Base-by-base conservation (phyloP, 2,888 invertebrate species). In the Camptogramma bilineatum region DNA sequence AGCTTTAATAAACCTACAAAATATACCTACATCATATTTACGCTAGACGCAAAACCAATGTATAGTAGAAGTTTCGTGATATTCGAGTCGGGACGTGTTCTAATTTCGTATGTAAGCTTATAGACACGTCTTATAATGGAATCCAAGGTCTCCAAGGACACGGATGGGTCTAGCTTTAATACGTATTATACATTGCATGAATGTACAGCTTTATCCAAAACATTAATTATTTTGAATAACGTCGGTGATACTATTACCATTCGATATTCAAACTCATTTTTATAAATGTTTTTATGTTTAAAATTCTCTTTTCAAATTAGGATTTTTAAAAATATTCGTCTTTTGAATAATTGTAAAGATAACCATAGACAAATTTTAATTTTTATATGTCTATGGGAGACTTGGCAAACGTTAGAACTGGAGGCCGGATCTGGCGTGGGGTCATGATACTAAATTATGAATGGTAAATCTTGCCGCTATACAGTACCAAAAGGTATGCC, bases 361-460 rank as follows among this genome's bases (percentile, higher is more conserved):
- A 13, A 13, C 13, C 0, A 28, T 28, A 28, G 28, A 28, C 28
- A 28, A 39, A 13, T 39, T 39, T 39, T 39, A 13, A 3, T 39
- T 39, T 3, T 34, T 31, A 31, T 39, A 39, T 13, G 34, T 39
- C 13, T 39, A 52, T 24, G 24, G 24, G 46, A 31, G 31, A 31
- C 28, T 19, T 50, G 24, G 48, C 57, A 50, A 70, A 71, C 44
- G 50, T 71, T 72, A 47, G 67, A 52, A 18, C 71, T 66, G 61
- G 63, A 65, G 28, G 10, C 58, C 60, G 55, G n/a, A 53, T 21
- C 42, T 70, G 67, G 65, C 55, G 56, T 53, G 62, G 63, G 58
- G 55, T 51, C 50, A 54, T 64, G 62, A 61, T 59, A 71, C 70
- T 80, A 73, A 77, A 81, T 80, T 77, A 81, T 79, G 77, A 78